phyloP scores from a whole-genome alignment of 2,888 invertebrate genomes.

The Drosophila setosimentum region DNA sequence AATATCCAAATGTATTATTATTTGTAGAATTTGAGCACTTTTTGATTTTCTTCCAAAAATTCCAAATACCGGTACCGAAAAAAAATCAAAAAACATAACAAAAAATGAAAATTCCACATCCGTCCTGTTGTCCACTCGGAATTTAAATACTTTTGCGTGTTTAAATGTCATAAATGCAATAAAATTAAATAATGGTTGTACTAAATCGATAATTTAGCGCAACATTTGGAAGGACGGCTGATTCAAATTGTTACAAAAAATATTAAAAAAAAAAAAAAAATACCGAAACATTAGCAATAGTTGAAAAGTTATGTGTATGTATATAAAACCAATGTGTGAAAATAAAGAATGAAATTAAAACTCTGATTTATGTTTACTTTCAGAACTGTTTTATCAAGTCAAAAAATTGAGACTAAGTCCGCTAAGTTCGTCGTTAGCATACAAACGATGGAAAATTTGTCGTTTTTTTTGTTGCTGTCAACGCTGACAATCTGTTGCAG shows the following conservation, averaged over 20 bases:
- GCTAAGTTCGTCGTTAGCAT: neutral
- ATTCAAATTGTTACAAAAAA: constrained; percentile 71
- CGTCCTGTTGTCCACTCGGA: constrained; percentile 71
- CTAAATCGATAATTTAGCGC: constrained; percentile 73
- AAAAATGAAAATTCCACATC: constrained; percentile 58
- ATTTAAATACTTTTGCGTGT: constrained; percentile 48
- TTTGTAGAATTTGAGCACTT: constrained; percentile 11
- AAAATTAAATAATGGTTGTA: constrained; percentile 70
- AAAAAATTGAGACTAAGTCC: neutral
- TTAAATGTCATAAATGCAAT: constrained; percentile 59
- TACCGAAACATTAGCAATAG: constrained; percentile 62
- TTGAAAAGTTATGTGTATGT: constrained; percentile 73
- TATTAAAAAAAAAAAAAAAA: constrained; percentile 39
- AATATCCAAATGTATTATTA: constrained; percentile 38
- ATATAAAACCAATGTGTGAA: constrained; percentile 66
- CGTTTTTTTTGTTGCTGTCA: no score
- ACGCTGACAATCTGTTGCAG: no score
- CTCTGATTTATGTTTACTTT: neutral
- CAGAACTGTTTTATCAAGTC: neutral
- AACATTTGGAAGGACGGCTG: constrained; percentile 61
- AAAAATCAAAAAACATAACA: constrained; percentile 30
- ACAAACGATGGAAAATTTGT: no score
- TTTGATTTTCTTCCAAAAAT: constrained; percentile 19
- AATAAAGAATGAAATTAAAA: constrained; percentile 63
- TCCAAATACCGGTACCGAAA: constrained; percentile 24